phyloP scores from a whole-genome alignment of 2,888 invertebrate species.

The Ryuthela nishihirai region DNA sequence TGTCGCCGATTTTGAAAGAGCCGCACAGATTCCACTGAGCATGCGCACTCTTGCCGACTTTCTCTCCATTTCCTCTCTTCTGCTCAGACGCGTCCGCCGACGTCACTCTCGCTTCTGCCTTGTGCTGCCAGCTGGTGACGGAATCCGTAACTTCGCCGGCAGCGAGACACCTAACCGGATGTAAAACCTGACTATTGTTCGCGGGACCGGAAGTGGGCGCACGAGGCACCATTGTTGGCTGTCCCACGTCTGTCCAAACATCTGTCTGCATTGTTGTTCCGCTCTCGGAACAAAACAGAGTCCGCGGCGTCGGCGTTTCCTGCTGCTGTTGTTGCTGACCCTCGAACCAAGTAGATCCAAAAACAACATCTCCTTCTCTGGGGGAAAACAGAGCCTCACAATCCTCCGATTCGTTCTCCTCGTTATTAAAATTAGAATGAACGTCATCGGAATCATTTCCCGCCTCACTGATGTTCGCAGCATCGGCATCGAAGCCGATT shows the following conservation, averaged over 20 bases:
- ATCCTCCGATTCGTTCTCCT: not conserved
- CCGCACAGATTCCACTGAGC: slow-evolving; percentile 27
- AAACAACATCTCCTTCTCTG: slow-evolving; percentile 29
- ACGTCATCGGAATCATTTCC: not conserved
- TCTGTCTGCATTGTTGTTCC: slow-evolving; percentile 18
- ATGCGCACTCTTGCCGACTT: too few species aligned
- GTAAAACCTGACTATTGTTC: slow-evolving; percentile 15
- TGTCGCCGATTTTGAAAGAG: slow-evolving; percentile 28
- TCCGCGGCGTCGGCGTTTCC: slow-evolving; percentile 25
- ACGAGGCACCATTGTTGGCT: not conserved
- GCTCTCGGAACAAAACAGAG: too few species aligned
- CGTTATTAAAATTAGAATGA: not conserved
- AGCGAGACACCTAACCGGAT: too few species aligned
- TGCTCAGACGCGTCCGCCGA: not conserved
- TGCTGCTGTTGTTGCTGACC: slow-evolving; percentile 8
- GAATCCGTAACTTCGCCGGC: slow-evolving; percentile 29
- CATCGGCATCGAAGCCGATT: slow-evolving; percentile 17
- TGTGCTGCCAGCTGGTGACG: slow-evolving; percentile 34
- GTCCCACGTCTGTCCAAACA: slow-evolving; percentile 10
- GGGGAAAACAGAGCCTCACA: slow-evolving; percentile 29
- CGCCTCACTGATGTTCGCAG: not conserved
- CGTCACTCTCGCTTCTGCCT: not conserved
- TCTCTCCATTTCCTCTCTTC: too few species aligned
- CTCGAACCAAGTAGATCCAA: slow-evolving; percentile 25
- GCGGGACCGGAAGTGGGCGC: slow-evolving; percentile 10